Evolutionary conservation across 2,888 invertebrate species (phyloP), one percentile per base, ranked within the genome.

Genomic region (Cinara cedri): DNA sequence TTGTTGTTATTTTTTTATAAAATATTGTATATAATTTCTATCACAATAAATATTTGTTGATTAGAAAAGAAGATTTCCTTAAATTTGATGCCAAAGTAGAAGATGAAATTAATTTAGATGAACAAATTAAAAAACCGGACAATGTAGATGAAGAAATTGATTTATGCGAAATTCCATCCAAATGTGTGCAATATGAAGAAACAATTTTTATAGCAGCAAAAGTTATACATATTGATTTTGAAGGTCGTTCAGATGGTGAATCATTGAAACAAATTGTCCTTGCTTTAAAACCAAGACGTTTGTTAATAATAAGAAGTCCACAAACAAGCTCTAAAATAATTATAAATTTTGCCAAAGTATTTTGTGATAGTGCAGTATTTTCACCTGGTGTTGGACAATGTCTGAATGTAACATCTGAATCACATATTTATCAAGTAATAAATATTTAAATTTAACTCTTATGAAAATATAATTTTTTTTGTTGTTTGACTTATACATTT

Each of bases 331-430:
- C 93, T 0, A 88, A 90, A 68, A 87, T 90, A 3, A 87, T 96
- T 81, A 90, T 91, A 16, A 89, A 88, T 75, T 90, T 91, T 84
- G 92, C 93, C 81, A 85, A 85, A 34, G 89, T 90, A 81, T 90
- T 90, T 84, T 88, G 91, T 16, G 91, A 91, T 9, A 90, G 90
- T 0, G 89, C 91, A 83, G 91, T 98, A 1, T 98, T 95, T 86
- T 90, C 93, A 2, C 98, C 98, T 0, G 81, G 68, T 44, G 89
- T 89, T 78, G 93, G 94, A 0, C 97, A 98, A 84, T 88, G 90
- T 0, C 90, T 99, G 4, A 98, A 99, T 86, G 98, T 96, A 0
- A 98, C 99, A 0, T 97, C 97, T 0, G 98, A 99, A 86, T 96
- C 96, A 0, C 96, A 98, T 84, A 99, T 99, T 83, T 98, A 97